phyloP scores from a whole-genome alignment of 1,140 invertebrate genomes.

The Aricia agestis region DNA sequence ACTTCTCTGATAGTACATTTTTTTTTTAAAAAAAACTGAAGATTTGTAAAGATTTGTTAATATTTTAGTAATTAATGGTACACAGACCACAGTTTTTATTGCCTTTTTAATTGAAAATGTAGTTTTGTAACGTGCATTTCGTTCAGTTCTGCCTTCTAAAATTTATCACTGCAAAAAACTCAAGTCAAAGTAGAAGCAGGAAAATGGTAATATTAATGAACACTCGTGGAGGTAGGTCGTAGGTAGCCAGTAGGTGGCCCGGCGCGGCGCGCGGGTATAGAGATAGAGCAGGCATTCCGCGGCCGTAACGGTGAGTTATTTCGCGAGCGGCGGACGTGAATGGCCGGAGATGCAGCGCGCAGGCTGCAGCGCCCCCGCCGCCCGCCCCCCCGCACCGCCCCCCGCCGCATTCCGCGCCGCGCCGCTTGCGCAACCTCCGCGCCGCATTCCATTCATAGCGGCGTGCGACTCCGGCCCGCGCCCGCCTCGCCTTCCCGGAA shows the following conservation, averaged over 20 bases:
- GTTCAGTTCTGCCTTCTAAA: too few species aligned
- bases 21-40: too few species aligned
- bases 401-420: slow-evolving; percentile 26
- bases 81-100: too few species aligned
- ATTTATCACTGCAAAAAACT: too few species aligned
- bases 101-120: too few species aligned
- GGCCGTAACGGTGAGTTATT: slow-evolving; percentile 72
- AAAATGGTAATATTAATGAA: not conserved
- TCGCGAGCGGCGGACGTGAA: slow-evolving; percentile 65
- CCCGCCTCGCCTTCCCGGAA: slow-evolving; percentile 48
- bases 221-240: slow-evolving; percentile 12
- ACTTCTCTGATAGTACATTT: too few species aligned
- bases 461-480: slow-evolving; percentile 46
- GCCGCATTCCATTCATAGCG: slow-evolving; percentile 71
- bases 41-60: too few species aligned
- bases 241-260: slow-evolving; percentile 19
- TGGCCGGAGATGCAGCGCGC: slow-evolving; percentile 66
- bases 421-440: slow-evolving; percentile 32
- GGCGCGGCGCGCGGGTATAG: slow-evolving; percentile 36
- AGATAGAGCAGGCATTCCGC: slow-evolving; percentile 67
- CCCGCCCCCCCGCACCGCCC: slow-evolving; percentile 31
- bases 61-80: too few species aligned
- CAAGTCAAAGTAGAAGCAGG: not conserved
- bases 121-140: too few species aligned
- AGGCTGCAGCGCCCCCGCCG: slow-evolving; percentile 51